A percentile compares a stretch with the other conserved stretches of the same genome.
Conservation (phyloP, 2,797 vertebrate genomes). For the Chelon labrosus region DNA sequence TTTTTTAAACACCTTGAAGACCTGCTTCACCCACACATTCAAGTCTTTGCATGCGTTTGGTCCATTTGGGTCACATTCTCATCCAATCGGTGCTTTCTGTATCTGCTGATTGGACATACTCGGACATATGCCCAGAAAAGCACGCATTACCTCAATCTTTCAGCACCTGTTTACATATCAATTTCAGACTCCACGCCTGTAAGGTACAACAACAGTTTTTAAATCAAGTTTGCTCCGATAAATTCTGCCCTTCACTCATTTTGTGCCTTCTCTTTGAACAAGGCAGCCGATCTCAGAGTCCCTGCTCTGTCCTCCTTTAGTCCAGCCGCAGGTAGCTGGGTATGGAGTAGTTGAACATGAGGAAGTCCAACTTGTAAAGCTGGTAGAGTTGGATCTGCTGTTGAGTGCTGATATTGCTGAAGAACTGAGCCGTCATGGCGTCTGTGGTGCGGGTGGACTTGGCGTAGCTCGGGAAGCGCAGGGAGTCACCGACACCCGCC, state of each 20-base stretch:
- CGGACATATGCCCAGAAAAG: slow-evolving; percentile 33
- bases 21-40: slow-evolving; percentile 70
- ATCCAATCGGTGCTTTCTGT: slow-evolving; percentile 37
- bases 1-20: slow-evolving; percentile 68
- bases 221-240: slow-evolving; percentile 62
- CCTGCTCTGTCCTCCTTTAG: slow-evolving; percentile 73
- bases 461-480: slow-evolving; percentile 95
- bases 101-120: slow-evolving; percentile 38
- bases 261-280: slow-evolving; percentile 33
- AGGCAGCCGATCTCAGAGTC: slow-evolving; percentile 59
- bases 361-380: slow-evolving; percentile 98
- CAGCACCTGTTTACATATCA: slow-evolving; percentile 33
- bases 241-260: slow-evolving; percentile 27
- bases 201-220: slow-evolving; percentile 47
- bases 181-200: slow-evolving; percentile 46
- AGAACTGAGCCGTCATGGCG: slow-evolving; percentile 97
- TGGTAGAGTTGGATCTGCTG: slow-evolving; percentile 94
- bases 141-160: slow-evolving; percentile 39
- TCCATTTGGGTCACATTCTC: slow-evolving; percentile 31
- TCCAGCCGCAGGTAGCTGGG: slow-evolving; percentile 96
- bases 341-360: slow-evolving; percentile 99
- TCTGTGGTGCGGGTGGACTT: slow-evolving; percentile 99
- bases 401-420: slow-evolving; percentile 95
- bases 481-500: slow-evolving; percentile 87
- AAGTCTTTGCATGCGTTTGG: slow-evolving; percentile 56